Evolutionary conservation across 2,888 invertebrate genomes (phyloP).

Genomic region (Ichneumon xanthorius): DNA sequence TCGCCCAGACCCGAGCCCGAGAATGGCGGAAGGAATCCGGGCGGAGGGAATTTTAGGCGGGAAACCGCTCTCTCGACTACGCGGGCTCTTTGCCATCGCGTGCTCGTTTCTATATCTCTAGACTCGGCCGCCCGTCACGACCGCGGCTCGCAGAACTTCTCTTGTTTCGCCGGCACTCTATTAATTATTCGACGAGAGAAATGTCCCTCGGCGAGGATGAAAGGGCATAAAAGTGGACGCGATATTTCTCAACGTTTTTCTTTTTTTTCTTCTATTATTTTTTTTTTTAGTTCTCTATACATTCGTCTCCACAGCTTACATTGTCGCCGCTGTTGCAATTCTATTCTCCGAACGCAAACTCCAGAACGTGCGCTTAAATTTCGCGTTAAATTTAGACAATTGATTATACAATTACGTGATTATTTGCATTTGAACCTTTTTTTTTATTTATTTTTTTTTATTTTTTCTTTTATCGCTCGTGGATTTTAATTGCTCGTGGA

Average conservation of each 20-base stretch:
- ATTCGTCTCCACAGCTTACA: not conserved
- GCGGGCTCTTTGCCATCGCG: constrained; percentile 30
- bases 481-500: not conserved
- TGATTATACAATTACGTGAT: not conserved
- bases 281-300: too few relatives aligned
- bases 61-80: constrained; percentile 58
- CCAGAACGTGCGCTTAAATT: too few relatives aligned
- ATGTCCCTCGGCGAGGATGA: constrained; percentile 34
- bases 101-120: constrained; percentile 15
- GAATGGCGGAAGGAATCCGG: constrained; percentile 54
- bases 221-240: constrained; percentile 2
- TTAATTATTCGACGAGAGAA: constrained; percentile 59
- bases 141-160: constrained; percentile 1
- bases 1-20: constrained; percentile 21
- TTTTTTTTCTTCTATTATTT: not conserved
- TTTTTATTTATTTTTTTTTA: not conserved
- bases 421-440: not conserved
- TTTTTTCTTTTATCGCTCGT: too few relatives aligned
- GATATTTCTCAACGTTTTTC: not conserved
- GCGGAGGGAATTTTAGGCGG: constrained; percentile 69
- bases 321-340: not conserved
- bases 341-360: too few relatives aligned
- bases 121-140: constrained; percentile 18
- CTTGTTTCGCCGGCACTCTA: constrained; percentile 28
- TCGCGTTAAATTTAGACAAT: too few relatives aligned